A percentile compares a stretch with the other conserved stretches of the same genome.
phyloP scores from a whole-genome alignment of 2,797 vertebrate genomes.

The Arremon aurantiirostris region DNA sequence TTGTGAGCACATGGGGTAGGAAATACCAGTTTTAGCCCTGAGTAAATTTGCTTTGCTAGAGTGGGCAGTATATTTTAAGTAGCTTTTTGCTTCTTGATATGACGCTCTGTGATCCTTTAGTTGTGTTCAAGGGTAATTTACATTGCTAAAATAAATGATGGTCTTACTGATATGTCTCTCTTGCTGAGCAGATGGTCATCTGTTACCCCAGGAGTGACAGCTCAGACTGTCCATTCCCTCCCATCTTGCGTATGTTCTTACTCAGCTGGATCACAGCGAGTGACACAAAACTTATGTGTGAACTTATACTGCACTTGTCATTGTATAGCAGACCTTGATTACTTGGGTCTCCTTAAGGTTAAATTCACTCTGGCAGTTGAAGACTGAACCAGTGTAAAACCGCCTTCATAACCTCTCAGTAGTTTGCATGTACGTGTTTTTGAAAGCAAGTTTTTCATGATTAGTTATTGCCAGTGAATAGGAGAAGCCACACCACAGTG shows the following conservation, averaged over 20 bases:
- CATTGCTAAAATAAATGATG: not conserved
- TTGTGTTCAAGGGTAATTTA: not conserved
- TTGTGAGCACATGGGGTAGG: not conserved
- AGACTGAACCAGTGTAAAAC: not conserved
- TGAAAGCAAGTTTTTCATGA: not conserved
- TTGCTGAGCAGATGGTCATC: not conserved
- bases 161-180: not conserved
- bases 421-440: accelerated
- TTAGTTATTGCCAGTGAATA: not conserved
- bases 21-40: not conserved
- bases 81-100: not conserved
- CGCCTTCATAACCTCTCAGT: not conserved
- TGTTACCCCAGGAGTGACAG: not conserved
- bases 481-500: not conserved
- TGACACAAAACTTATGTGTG: not conserved
- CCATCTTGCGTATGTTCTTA: not conserved
- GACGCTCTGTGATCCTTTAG: not conserved
- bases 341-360: not conserved
- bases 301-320: not conserved
- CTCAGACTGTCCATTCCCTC: not conserved
- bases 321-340: not conserved
- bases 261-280: not conserved
- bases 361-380: not conserved
- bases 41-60: not conserved
- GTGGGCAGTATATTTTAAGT: not conserved